phyloP scores from a whole-genome alignment of 1,140 invertebrate species.

The Lepidurus apus region DNA sequence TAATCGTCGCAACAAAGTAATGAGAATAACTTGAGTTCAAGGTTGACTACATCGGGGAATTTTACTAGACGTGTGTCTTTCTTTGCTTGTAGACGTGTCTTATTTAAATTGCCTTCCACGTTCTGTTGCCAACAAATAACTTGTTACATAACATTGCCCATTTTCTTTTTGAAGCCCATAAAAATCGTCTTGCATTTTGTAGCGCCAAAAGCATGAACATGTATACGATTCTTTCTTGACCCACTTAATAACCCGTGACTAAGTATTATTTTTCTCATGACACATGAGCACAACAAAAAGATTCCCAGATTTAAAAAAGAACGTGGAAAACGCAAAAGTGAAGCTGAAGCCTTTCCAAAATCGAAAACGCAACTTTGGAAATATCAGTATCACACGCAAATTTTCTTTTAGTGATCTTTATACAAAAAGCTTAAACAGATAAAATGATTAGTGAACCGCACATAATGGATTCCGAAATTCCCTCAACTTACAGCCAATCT shows the following conservation, averaged over 20 bases:
- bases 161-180: neutral
- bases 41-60: neutral
- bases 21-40: neutral
- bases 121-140: neutral
- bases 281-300: neutral
- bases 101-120: neutral
- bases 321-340: neutral
- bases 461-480: neutral
- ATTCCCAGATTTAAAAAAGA: neutral
- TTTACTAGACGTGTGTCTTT: neutral
- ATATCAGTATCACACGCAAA: neutral
- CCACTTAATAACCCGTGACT: neutral
- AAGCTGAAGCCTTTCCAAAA: too few relatives aligned
- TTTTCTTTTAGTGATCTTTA: neutral
- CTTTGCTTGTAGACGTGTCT: neutral
- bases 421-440: neutral
- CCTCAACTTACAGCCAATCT: neutral
- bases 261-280: neutral
- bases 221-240: neutral
- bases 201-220: neutral
- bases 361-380: neutral
- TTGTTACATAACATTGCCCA: neutral
- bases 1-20: too few relatives aligned
- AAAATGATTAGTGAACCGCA: neutral
- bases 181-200: neutral